These are phyloP conservation scores for Hypomecis atomaria DNA, from an alignment of 2,888 invertebrate genomes.

Conservation along the genomic window DNA sequence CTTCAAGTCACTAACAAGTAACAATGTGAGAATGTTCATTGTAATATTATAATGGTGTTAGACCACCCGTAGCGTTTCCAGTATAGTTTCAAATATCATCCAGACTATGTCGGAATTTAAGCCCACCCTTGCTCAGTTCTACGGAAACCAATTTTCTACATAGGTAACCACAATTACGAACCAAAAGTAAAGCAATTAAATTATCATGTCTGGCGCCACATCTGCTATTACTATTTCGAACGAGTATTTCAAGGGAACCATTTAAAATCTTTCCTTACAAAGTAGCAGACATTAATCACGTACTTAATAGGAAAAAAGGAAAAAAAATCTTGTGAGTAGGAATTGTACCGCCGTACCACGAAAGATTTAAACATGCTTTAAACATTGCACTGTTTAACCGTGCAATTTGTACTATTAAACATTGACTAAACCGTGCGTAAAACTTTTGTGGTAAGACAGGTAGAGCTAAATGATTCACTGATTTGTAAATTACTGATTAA, in stretches of 20 bases:
- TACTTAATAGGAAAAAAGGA: no score
- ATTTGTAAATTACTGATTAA: no score
- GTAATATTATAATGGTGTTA: conserved; percentile 1
- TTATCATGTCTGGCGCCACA: not conserved
- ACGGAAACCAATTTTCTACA: conserved; percentile 1
- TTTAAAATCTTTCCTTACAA: not conserved
- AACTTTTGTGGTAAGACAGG: no score
- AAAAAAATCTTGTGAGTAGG: no score
- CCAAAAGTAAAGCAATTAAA: conserved; percentile 5
- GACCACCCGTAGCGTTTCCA: not conserved
- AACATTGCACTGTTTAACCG: no score
- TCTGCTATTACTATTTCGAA: not conserved
- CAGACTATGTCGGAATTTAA: not conserved
- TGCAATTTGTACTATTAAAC: no score
- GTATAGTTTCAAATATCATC: not conserved
- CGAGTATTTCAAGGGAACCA: not conserved
- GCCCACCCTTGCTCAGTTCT: conserved; percentile 3
- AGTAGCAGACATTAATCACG: not conserved
- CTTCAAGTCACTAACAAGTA: not conserved
- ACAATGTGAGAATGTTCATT: not conserved
- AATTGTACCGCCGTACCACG: no score
- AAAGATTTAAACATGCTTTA: no score
- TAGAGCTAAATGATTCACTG: no score
- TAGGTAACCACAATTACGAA: conserved; percentile 1
- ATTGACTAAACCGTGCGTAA: no score